Evolutionary conservation across 2,888 invertebrate genomes (phyloP).

Genomic region (Sarcophaga subvicina): DNA sequence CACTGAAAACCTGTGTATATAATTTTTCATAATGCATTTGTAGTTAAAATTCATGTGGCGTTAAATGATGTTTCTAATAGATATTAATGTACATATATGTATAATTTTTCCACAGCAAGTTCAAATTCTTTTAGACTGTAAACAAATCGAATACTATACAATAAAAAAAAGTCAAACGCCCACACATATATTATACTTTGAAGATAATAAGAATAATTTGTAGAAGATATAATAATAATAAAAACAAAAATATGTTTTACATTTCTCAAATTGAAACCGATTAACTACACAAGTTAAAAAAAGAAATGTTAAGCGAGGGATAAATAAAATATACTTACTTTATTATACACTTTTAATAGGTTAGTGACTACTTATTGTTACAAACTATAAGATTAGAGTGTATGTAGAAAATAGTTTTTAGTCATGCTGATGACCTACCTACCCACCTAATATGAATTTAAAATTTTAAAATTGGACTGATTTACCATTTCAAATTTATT

Average conservation of each 20-base stretch:
- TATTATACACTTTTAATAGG: too few relatives aligned
- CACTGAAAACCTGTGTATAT: too few relatives aligned
- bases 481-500: too few relatives aligned
- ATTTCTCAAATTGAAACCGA: background rate
- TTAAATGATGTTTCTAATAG: slow-evolving; percentile 22
- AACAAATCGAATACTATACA: slow-evolving; percentile 30
- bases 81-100: slow-evolving; percentile 1
- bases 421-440: too few relatives aligned
- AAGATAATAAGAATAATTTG: slow-evolving; percentile 23
- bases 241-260: slow-evolving; percentile 18
- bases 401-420: too few relatives aligned
- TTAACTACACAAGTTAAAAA: background rate
- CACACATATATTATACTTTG: slow-evolving; percentile 18
- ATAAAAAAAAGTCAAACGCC: slow-evolving; percentile 18
- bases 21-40: background rate
- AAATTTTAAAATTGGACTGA: too few relatives aligned
- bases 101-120: slow-evolving; percentile 11
- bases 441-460: too few relatives aligned
- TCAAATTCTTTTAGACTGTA: slow-evolving; percentile 23
- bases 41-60: slow-evolving; percentile 25
- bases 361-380: too few relatives aligned
- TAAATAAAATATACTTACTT: background rate
- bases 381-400: too few relatives aligned
- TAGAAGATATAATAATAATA: slow-evolving; percentile 5
- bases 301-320: background rate